phyloP scores from a whole-genome alignment of 2,113 vertebrate species.

The Sceloporus tristichus region DNA sequence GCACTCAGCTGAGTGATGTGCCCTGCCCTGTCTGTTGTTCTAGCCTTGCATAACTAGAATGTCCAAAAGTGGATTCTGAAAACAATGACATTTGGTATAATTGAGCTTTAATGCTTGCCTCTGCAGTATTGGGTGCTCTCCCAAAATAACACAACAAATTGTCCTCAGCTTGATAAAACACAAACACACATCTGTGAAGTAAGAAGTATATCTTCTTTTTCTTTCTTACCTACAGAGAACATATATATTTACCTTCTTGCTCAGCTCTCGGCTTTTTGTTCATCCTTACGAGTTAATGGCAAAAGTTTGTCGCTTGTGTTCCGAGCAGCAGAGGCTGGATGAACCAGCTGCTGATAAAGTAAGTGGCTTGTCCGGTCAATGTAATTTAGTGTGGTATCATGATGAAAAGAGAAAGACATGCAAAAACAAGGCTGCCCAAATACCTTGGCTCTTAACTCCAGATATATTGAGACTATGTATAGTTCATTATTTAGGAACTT shows the following conservation, averaged over 20 bases:
- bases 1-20: background rate
- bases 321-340: conserved; percentile 85
- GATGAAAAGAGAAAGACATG: background rate
- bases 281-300: conserved; percentile 91
- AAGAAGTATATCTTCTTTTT: conserved; percentile 27
- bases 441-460: background rate
- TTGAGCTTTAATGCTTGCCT: conserved; percentile 24
- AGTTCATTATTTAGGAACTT: background rate
- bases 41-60: background rate
- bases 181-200: background rate
- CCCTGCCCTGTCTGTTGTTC: background rate
- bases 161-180: background rate
- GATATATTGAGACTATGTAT: background rate
- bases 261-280: conserved; percentile 93
- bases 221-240: conserved; percentile 83
- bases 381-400: background rate
- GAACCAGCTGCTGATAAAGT: conserved; percentile 90
- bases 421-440: background rate
- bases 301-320: conserved; percentile 89
- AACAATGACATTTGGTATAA: conserved; percentile 24
- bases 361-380: background rate
- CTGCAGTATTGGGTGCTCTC: background rate
- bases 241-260: conserved; percentile 94
- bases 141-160: background rate
- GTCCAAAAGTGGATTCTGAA: conserved; percentile 24